Percentiles rank a stretch among this genome's conserved stretches.
phyloP scores from a whole-genome alignment of 2,113 vertebrate species.

The Gnathonemus longibarbis region DNA sequence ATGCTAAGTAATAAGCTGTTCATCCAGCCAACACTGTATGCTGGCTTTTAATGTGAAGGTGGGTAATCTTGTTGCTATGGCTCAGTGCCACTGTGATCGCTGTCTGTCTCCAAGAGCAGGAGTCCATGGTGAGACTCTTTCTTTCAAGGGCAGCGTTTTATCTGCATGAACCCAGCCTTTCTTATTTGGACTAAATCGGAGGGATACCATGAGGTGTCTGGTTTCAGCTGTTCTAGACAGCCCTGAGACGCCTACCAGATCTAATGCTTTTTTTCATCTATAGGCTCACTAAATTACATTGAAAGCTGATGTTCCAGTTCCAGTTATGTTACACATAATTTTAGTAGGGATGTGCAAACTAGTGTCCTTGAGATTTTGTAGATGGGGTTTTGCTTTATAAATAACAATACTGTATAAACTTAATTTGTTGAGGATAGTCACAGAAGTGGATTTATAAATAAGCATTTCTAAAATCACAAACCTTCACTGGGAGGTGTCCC shows the following conservation, averaged over 20 bases:
- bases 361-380: neutral
- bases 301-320: neutral
- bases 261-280: constrained; percentile 1
- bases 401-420: neutral
- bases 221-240: neutral
- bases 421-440: neutral
- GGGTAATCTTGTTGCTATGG: constrained; percentile 12
- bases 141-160: constrained; percentile 16
- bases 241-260: constrained; percentile 4
- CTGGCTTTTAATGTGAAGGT: neutral
- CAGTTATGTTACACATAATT: neutral
- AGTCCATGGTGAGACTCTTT: constrained; percentile 3
- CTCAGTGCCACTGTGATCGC: neutral
- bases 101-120: neutral
- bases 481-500: neutral
- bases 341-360: neutral
- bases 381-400: neutral
- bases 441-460: neutral
- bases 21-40: neutral
- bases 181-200: neutral
- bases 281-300: neutral
- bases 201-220: neutral
- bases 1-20: neutral
- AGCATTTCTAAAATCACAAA: neutral
- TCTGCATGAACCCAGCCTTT: neutral